Evolutionary conservation across 2,113 vertebrate genomes (phyloP), one percentile per base, ranked within the genome.

Genomic region (Zosterops hypoxanthus): DNA sequence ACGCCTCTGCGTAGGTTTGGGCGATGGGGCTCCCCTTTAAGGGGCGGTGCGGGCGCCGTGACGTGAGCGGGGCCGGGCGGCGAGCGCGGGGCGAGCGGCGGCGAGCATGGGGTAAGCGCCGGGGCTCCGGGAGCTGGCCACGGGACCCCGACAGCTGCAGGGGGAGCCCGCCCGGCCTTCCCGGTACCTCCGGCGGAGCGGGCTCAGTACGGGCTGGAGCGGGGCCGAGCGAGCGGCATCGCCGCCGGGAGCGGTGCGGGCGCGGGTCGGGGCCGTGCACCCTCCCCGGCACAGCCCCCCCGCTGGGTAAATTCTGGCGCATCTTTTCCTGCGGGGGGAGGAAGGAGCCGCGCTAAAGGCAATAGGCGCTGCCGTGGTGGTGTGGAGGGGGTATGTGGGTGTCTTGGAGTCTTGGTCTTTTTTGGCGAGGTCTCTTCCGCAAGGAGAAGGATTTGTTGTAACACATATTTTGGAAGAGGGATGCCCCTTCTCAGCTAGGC

Each of bases 291-390:
- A 3, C 2, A 2, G 78, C 29, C 11, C 19, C 29, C 17, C 1
- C 15, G 5, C 13, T 7, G 12, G 4, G 6, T 4, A 0, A 14
- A 29, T 11, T 5, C 7, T 0, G 50, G 8, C 19, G 0, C 6
- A 3, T 4, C 44, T 8, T 36, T 8, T 26, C 21, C 50, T 25
- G 5, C 5, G 2, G 18, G 28, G 28, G 31, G 3, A 17, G n/a
- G 34, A 60, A 56, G 33, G 41, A 26, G 46, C 57, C 34, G 39
- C 5, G 33, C 12, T 49, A 4, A 44, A 12, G 75, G 57, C 81
- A 2, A 2, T 11, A 3, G 75, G 49, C n/a, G 14, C 33, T 33
- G 81, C 33, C 6, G 6, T 2, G 73, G n/a, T 4, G 12, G 1
- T 12, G 8, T 7, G 42, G 5, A 29, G 8, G 8, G 41, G 11